Evolutionary conservation across 2,113 vertebrate genomes (phyloP).

Genomic region (Upupa epops): DNA sequence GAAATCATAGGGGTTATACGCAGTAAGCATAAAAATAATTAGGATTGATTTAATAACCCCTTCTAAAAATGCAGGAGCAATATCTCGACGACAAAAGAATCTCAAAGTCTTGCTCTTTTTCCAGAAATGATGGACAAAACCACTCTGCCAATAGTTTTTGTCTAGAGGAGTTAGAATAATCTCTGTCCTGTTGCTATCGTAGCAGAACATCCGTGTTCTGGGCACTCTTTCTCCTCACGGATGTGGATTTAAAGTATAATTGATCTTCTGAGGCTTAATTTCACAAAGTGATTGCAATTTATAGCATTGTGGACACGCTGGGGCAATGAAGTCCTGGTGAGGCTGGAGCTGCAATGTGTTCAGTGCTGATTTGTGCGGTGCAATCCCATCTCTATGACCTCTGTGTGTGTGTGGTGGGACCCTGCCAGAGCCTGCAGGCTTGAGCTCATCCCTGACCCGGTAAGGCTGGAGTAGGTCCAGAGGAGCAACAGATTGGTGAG

Average conservation of each 20-base stretch:
- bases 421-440: neutral
- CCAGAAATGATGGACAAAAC: neutral
- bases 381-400: rapidly evolving
- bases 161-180: neutral
- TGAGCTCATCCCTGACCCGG: neutral
- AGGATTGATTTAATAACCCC: neutral
- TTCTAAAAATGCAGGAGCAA: neutral
- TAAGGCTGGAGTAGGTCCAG: too few relatives aligned
- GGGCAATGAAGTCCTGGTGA: neutral
- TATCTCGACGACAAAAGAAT: neutral
- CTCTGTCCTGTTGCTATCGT: neutral
- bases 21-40: constrained; percentile 17
- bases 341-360: neutral
- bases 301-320: rapidly evolving
- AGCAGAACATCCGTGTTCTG: neutral
- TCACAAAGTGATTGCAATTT: neutral
- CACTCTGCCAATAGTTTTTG: neutral
- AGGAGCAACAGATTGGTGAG: too few relatives aligned
- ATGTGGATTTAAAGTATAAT: neutral
- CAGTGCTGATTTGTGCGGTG: neutral
- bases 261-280: neutral
- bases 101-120: neutral
- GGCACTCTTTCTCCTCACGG: neutral
- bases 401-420: neutral
- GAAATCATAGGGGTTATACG: neutral